A percentile compares a stretch with the other conserved stretches of the same genome.
These are phyloP conservation scores for Cherax quadricarinatus DNA, from an alignment of 1,140 invertebrate genomes.

Conservation along the genomic window DNA sequence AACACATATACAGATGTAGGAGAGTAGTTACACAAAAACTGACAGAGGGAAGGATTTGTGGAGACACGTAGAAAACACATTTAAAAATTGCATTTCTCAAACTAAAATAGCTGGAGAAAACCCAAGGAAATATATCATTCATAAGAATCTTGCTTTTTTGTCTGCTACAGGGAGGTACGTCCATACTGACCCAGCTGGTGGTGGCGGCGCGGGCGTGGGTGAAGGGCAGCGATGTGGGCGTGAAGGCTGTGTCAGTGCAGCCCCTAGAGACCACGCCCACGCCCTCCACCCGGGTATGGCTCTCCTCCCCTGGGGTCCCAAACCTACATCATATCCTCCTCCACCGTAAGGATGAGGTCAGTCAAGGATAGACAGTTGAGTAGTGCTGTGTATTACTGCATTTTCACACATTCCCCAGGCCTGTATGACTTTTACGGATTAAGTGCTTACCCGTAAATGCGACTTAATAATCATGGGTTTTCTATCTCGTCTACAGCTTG, in stretches of 20 bases:
- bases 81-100: no score
- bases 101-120: no score
- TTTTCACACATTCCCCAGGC: background rate
- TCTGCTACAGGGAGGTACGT: background rate
- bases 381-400: background rate
- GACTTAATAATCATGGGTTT: background rate
- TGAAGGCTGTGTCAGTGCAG: slow-evolving; percentile 27
- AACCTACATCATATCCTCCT: slow-evolving; percentile 47
- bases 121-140: no score
- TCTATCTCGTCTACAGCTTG: background rate
- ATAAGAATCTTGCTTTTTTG: no score
- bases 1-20: background rate
- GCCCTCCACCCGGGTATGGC: slow-evolving; percentile 7
- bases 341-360: slow-evolving; percentile 36
- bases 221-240: slow-evolving; percentile 15
- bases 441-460: no score
- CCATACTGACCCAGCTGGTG: slow-evolving; percentile 12
- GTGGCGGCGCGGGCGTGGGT: slow-evolving; percentile 26
- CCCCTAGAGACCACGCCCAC: background rate
- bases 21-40: background rate
- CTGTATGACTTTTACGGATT: no score
- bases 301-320: background rate
- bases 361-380: background rate
- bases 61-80: background rate
- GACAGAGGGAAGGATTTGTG: background rate